Evolutionary conservation across 1,140 invertebrate species (phyloP), one percentile per base, ranked within the genome.

Genomic region (Formica selysi): DNA sequence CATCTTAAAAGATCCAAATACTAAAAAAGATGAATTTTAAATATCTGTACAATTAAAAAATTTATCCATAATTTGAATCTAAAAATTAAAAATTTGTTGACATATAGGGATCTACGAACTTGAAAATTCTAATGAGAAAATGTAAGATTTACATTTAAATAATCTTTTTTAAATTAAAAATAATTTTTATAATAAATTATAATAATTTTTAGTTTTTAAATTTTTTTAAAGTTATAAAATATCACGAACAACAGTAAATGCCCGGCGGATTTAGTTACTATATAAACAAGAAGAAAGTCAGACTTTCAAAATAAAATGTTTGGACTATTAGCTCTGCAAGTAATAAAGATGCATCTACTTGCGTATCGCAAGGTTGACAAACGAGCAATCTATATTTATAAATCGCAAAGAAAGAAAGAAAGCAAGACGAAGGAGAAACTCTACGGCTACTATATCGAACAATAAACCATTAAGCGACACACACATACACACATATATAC

Each of bases 401-500:
- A 65, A 6, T 7, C 74, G 4, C 5, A 6, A 7, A 38, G 41
- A 61, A 26, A 59, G 62, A 54, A 48, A 59, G 7, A 41, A 48
- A 10, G 16, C 44, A 32, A 44, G 22, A 19, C 1, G 29, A n/a
- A 36, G 79, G 41, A 62, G 19, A 5, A 64, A 64, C 2, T 76
- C 19, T 29, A 36, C 16, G 13, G n/a, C 16, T 48, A 26, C 22
- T 79, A 80, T n/a, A 32, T 68, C 44, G 32, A 38, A 80, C 32
- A 68, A 80, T 68, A 79, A 79, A 79, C 7, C 2, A 51, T 80
- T 68, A 80, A 68, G 16, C 44, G 38, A 38, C 29, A 13, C n/a
- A 36, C 41, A 11, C 26, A 22, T 22, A 22, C 26, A 29, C 29
- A n/a, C 41, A 11, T 38, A 8, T 16, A n/a, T 38, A 16, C 3